Percentiles rank a stretch among this genome's conserved stretches.
phyloP scores from a whole-genome alignment of 2,888 invertebrate genomes.

The Lasius platythorax region DNA sequence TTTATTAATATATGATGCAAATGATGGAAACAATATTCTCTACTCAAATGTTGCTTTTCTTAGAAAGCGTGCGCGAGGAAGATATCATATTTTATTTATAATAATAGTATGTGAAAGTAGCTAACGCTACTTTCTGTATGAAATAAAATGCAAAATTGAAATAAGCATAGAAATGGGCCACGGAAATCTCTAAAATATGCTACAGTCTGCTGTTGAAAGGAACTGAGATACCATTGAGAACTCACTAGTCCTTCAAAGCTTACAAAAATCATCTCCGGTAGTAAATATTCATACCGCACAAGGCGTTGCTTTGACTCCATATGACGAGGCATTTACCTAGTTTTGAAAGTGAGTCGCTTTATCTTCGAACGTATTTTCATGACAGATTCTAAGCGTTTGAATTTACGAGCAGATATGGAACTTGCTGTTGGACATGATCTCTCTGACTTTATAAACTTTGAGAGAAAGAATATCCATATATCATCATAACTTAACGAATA shows the following conservation, averaged over 20 bases:
- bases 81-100: constrained; percentile 17
- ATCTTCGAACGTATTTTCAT: constrained; percentile 51
- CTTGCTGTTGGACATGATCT: constrained; percentile 31
- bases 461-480: constrained; percentile 20
- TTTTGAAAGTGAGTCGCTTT: constrained; percentile 51
- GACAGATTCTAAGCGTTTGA: constrained; percentile 41
- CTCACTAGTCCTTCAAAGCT: constrained; percentile 22
- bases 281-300: constrained; percentile 50
- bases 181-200: constrained; percentile 25
- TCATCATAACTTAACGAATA: constrained; percentile 7
- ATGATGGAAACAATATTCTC: background rate
- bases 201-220: constrained; percentile 34
- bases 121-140: constrained; percentile 15
- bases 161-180: constrained; percentile 29
- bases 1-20: background rate
- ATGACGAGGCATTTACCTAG: constrained; percentile 50
- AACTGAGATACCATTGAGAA: constrained; percentile 37
- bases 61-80: background rate
- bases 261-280: constrained; percentile 43
- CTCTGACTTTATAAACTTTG: constrained; percentile 7
- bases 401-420: constrained; percentile 47
- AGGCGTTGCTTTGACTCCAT: constrained; percentile 45
- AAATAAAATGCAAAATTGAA: constrained; percentile 31
- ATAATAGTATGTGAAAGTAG: background rate
- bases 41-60: background rate